Evolutionary conservation across 2,113 vertebrate genomes (phyloP).

Genomic region (Channa argus): DNA sequence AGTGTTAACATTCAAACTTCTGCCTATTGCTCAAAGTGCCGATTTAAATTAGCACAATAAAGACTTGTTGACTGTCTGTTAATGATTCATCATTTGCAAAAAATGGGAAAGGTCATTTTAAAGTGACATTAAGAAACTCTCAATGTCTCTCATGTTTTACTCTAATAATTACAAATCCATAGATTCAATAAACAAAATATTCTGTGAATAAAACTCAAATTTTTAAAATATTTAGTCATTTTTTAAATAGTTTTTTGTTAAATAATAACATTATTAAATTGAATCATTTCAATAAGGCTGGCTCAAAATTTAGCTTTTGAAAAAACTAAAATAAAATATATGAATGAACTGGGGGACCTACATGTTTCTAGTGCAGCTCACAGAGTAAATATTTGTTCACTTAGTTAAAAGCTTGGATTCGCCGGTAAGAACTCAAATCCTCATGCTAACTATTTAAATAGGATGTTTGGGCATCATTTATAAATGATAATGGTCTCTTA

Average conservation of each 20-base stretch:
- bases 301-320: not conserved
- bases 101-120: not conserved
- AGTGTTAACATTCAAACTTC: slow-evolving; percentile 25
- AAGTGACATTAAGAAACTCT: slow-evolving; percentile 3
- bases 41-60: slow-evolving; percentile 18
- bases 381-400: slow-evolving; percentile 90
- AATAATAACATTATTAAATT: not conserved
- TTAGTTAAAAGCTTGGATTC: slow-evolving; percentile 79
- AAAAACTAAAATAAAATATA: slow-evolving; percentile 9
- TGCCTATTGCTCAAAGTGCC: slow-evolving; percentile 10
- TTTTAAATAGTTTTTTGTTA: not conserved
- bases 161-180: slow-evolving; percentile 8
- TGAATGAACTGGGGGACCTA: slow-evolving; percentile 21
- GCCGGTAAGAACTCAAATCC: slow-evolving; percentile 4
- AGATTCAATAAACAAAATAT: not conserved
- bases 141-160: slow-evolving; percentile 6
- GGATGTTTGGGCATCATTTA: slow-evolving; percentile 9
- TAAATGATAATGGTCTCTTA: not conserved
- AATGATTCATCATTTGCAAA: slow-evolving; percentile 58
- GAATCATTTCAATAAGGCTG: not conserved
- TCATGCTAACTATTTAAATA: not conserved
- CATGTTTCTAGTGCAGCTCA: slow-evolving; percentile 81
- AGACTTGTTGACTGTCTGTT: slow-evolving; percentile 52
- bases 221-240: not conserved
- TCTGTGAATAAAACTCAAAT: slow-evolving; percentile 13